Evolutionary conservation across 2,888 invertebrate species (phyloP).

Genomic region (Spatulosminthurus flaviceps): DNA sequence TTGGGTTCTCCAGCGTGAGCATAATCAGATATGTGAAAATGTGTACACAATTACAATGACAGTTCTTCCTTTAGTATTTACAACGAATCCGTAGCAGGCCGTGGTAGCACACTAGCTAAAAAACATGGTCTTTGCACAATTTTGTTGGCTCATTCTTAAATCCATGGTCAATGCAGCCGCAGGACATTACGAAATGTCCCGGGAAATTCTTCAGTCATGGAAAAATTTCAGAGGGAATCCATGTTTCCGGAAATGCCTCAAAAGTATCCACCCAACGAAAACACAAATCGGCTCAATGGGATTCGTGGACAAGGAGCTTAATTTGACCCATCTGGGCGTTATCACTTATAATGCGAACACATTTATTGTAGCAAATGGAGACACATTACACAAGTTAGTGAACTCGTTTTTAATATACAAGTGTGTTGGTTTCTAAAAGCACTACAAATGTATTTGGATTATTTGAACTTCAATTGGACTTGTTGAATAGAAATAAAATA

Average conservation of each 20-base stretch:
- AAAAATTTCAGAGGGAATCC: background rate
- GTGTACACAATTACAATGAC: background rate
- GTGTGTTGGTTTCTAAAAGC: too few relatives aligned
- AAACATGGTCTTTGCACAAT: background rate
- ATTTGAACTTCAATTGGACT: too few relatives aligned
- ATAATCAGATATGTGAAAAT: background rate
- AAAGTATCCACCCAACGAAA: background rate
- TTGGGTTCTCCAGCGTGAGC: background rate
- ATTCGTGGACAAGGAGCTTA: background rate
- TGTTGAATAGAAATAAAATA: too few relatives aligned
- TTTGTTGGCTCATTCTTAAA: background rate
- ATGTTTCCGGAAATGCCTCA: background rate
- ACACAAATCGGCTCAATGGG: background rate
- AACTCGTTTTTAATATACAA: too few relatives aligned
- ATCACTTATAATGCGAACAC: background rate
- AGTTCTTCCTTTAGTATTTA: background rate
- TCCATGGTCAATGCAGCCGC: background rate
- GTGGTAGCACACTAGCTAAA: background rate
- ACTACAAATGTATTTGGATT: too few relatives aligned
- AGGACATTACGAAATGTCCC: background rate
- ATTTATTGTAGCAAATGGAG: background rate
- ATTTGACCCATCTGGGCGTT: background rate
- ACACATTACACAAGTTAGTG: too few relatives aligned
- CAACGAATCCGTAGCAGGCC: background rate
- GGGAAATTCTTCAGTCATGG: background rate